A percentile compares a stretch with the other conserved stretches of the same genome.
phyloP scores from a whole-genome alignment of 2,113 vertebrate species.

The Corythaeola cristata region DNA sequence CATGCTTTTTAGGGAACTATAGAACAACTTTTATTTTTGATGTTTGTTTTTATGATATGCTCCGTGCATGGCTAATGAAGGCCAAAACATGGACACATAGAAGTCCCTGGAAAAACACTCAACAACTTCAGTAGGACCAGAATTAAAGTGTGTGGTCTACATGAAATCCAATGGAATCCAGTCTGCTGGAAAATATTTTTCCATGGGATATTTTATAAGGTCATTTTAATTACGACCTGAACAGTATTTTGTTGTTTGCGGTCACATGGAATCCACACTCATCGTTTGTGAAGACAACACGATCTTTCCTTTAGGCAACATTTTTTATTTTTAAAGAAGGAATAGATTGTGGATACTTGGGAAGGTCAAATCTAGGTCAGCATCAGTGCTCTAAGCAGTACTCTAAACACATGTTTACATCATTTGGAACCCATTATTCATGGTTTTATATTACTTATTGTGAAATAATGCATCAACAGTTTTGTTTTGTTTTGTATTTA shows the following conservation, averaged over 20 bases:
- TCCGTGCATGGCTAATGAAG: constrained; percentile 10
- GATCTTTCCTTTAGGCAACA: constrained; percentile 37
- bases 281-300: constrained; percentile 59
- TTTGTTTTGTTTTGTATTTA: constrained; percentile 71
- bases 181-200: constrained; percentile 64
- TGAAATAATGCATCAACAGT: constrained; percentile 66
- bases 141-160: constrained; percentile 56
- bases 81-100: constrained; percentile 14
- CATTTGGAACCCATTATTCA: constrained; percentile 69
- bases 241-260: constrained; percentile 51
- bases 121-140: constrained; percentile 16
- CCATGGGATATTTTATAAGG: constrained; percentile 68
- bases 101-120: constrained; percentile 43
- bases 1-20: constrained; percentile 9
- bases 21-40: not conserved
- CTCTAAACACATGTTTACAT: constrained; percentile 60
- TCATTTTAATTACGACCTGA: constrained; percentile 69
- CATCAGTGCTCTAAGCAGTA: constrained; percentile 15
- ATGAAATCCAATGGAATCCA: constrained; percentile 22
- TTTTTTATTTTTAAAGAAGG: constrained; percentile 61
- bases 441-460: constrained; percentile 67
- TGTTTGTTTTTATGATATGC: constrained; percentile 40
- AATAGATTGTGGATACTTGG: constrained; percentile 50
- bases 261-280: constrained; percentile 44
- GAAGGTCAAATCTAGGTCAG: constrained; percentile 68